phyloP scores from a whole-genome alignment of 2,797 vertebrate genomes.

The Heteromormyrus szaboi region DNA sequence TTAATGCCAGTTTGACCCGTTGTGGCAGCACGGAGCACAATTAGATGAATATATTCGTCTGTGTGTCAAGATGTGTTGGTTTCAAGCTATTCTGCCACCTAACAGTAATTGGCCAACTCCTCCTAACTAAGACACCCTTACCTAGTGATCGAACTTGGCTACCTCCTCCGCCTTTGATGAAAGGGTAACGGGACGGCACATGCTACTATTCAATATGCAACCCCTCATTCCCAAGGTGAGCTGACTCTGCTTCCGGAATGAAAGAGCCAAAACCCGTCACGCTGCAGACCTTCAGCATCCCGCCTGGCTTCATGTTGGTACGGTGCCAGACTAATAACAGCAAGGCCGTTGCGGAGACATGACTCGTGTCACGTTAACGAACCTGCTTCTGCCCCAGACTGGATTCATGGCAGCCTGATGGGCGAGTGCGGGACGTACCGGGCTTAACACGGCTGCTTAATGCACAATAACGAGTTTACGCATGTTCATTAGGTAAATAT shows the following conservation, averaged over 20 bases:
- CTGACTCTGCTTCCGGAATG: background rate
- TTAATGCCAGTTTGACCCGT: background rate
- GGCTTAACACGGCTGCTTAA: slow-evolving; percentile 12
- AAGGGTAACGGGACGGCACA: background rate
- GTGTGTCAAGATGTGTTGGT: background rate
- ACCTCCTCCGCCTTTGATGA: background rate
- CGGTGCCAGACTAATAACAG: background rate
- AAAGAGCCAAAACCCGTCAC: background rate
- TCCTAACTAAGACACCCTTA: background rate
- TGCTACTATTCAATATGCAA: background rate
- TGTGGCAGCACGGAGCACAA: background rate
- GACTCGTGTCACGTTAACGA: background rate
- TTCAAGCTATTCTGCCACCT: background rate
- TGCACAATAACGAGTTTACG: slow-evolving; percentile 17
- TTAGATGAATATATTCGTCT: background rate
- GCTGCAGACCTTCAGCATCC: background rate
- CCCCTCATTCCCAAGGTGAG: background rate
- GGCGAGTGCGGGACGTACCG: background rate
- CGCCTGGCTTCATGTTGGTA: background rate
- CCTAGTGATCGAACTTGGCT: background rate
- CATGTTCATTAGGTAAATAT: slow-evolving; percentile 25
- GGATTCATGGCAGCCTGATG: background rate
- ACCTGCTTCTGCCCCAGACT: background rate
- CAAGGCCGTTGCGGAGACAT: background rate
- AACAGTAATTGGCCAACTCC: background rate